Evolutionary conservation across 2,888 invertebrate genomes (phyloP).

Genomic region (Netelia inedita): DNA sequence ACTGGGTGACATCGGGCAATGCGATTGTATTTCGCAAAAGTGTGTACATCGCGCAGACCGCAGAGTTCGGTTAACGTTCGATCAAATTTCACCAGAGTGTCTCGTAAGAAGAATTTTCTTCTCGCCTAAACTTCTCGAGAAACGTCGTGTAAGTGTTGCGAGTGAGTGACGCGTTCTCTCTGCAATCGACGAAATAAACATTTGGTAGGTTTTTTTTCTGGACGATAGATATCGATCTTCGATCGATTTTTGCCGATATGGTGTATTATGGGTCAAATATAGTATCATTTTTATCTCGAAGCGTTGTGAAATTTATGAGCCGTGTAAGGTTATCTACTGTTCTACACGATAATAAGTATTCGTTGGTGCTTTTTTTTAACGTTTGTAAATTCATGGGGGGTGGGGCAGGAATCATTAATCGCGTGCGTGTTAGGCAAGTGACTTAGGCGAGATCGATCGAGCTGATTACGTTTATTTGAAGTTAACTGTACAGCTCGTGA

Average conservation of each 20-base stretch:
- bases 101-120: conserved; percentile 62
- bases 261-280: conserved; percentile 53
- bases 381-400: conserved; percentile 39
- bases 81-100: conserved; percentile 59
- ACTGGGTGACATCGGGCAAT: background rate
- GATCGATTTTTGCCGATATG: conserved; percentile 34
- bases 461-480: conserved; percentile 1
- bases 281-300: conserved; percentile 32
- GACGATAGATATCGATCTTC: conserved; percentile 54
- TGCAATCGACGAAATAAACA: conserved; percentile 29
- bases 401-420: conserved; percentile 49
- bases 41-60: conserved; percentile 50
- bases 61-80: conserved; percentile 52
- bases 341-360: conserved; percentile 28
- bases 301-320: conserved; percentile 36
- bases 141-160: conserved; percentile 33
- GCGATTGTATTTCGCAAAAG: conserved; percentile 61
- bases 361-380: conserved; percentile 48
- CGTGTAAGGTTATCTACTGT: conserved; percentile 21
- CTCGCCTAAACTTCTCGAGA: conserved; percentile 20
- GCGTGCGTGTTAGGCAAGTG: conserved; percentile 22
- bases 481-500: conserved; percentile 20
- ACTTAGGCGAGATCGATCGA: conserved; percentile 32
- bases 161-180: conserved; percentile 46
- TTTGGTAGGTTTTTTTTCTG: conserved; percentile 7